These are phyloP conservation scores for Acyrthosiphon pisum DNA, from an alignment of 1,140 invertebrate genomes.

Conservation along the genomic window DNA sequence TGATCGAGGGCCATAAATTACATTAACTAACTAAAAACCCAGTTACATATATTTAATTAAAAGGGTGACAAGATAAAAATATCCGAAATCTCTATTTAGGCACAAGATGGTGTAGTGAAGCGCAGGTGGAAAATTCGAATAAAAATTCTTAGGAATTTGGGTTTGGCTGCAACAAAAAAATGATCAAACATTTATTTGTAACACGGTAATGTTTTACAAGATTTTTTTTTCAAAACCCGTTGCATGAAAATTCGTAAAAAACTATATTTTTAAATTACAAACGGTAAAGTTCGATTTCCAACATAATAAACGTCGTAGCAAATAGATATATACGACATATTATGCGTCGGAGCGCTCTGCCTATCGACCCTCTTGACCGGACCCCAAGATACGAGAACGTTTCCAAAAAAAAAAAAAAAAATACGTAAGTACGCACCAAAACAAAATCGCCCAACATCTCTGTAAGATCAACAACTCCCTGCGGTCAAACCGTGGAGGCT, in stretches of 20 bases:
- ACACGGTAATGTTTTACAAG: background rate
- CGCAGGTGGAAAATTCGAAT: background rate
- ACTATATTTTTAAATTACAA: background rate
- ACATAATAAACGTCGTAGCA: background rate
- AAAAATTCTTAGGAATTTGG: background rate
- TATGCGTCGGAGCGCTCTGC: background rate
- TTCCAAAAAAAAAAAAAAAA: background rate
- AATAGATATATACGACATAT: background rate
- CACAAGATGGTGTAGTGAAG: background rate
- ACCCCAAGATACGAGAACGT: background rate
- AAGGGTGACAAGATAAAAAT: background rate
- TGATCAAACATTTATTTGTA: background rate
- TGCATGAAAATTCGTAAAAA: background rate
- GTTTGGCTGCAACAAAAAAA: background rate
- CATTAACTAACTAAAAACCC: background rate
- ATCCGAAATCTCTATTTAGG: background rate
- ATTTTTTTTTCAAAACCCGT: background rate
- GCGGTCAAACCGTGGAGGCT: too few relatives aligned
- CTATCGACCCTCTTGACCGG: background rate
- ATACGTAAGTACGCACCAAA: too few relatives aligned
- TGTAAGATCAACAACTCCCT: too few relatives aligned
- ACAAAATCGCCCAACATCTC: too few relatives aligned
- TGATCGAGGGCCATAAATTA: background rate
- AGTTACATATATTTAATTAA: background rate
- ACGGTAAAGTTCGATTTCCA: background rate